Evolutionary conservation across 2,113 vertebrate species (phyloP).

Genomic region (Sprattus sprattus): DNA sequence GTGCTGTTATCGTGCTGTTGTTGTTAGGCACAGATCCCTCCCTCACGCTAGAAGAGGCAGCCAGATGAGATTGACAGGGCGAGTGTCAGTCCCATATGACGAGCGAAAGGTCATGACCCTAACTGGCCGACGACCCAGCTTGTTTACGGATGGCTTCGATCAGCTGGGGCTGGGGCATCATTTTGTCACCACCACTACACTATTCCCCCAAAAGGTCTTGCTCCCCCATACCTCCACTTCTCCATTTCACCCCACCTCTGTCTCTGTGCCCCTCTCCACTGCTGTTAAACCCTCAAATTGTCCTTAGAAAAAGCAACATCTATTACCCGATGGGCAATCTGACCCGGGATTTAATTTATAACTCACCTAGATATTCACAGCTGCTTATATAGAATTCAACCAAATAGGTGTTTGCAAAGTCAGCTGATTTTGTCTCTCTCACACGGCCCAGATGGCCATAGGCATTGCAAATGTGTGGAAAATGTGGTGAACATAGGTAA

Average conservation of each 20-base stretch:
- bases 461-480: too few species aligned
- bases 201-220: slow-evolving; percentile 1
- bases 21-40: background rate
- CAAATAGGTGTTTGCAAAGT: too few species aligned
- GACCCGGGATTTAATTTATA: too few species aligned
- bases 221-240: slow-evolving; percentile 16
- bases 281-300: background rate
- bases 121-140: background rate
- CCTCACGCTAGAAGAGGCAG: background rate
- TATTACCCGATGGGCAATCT: too few species aligned
- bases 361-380: too few species aligned
- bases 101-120: slow-evolving; percentile 39
- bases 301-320: too few species aligned
- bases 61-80: slow-evolving; percentile 25
- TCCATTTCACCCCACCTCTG: background rate
- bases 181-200: slow-evolving; percentile 19
- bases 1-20: slow-evolving; percentile 18
- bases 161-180: slow-evolving; percentile 37
- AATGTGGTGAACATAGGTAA: too few species aligned
- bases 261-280: background rate
- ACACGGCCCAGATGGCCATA: too few species aligned
- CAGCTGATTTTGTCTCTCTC: too few species aligned
- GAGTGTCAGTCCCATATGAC: background rate
- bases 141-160: slow-evolving; percentile 37
- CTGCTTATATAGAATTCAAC: too few species aligned